Evolutionary conservation across 92 coral and sea anemone species (phyloP), one percentile per base, ranked within the genome.

Genomic region (Porites divaricata): DNA sequence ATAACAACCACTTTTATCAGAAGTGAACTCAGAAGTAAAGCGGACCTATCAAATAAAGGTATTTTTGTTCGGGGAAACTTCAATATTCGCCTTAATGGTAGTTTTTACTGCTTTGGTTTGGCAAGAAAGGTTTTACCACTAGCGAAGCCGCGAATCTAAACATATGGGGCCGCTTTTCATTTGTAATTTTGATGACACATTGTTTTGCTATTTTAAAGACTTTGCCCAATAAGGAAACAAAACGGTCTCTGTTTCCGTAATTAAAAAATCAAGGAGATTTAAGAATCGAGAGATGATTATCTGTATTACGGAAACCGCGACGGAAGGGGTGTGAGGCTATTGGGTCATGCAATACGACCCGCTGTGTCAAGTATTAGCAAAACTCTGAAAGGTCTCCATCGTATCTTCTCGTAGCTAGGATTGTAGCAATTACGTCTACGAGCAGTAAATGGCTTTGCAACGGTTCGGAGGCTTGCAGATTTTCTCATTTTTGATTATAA

Each of bases 321-420:
- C 67, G 74, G 74, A 80, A 80, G 70, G 85, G 76, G 75, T 80
- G 84, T 25, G 75, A 67, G 28, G 19, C 26, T 19, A 6, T 53
- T 22, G 53, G 28, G 63, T 80, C 65, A 67, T 21, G 58, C 61
- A 11, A 45, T 13, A 1, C 50, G 68, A 48, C 70, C 59, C 41
- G 65, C 49, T 10, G 74, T 10, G 74, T 66, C 51, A 50, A 9
- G 16, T 0, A 17, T n/a, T 19, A 28, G 50, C 50, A 16, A 25
- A 51, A 54, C 0, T 24, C 61, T 54, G 22, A 79, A 14, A 79
- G 59, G 21, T 17, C 2, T 61, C 26, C 13, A 26, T 72, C 76
- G 13, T n/a, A 50, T 48, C n/a, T 45, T 70, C 21, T n/a, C 10
- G n/a, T 19, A 20, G 19, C 17, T n/a, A 45, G 57, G 25, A n/a